Base-by-base conservation (phyloP, 2,113 vertebrate genomes). In the Xyrauchen texanus region DNA sequence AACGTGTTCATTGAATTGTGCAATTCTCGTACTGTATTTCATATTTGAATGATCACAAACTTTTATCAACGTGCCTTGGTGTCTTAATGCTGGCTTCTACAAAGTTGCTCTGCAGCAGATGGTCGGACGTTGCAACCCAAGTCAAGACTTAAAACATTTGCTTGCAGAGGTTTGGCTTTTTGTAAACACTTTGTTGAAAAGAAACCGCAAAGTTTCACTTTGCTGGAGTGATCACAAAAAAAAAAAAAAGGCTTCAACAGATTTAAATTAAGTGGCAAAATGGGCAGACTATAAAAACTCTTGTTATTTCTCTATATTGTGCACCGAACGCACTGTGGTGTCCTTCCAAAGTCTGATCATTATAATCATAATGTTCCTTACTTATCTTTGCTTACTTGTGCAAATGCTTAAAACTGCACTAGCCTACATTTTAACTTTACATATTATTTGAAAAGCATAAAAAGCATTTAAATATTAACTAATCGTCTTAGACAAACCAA, bases 271-370 rank as follows among this genome's bases (percentile, higher is more conserved):
- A 61, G 34, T 7, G 53, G 10, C 53, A 55, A 55, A 55, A 8
- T 5, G 15, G 8, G 55, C 58, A 51, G 15, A 11, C 58, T 62
- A 62, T 62, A 49, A 62, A 3, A 74, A 62, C 71, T 62, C 46
- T 46, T 63, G 71, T 74, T 74, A 74, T 63, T 62, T 51, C 15
- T n/a, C 9, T 51, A 13, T 11, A 74, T n/a, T 62, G 13, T 34
- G 10, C 51, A 44, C 16, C 53, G 53, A 5, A 10, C 4, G 45
- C 44, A 61, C 45, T 11, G 45, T 61, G 58, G 21, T 49, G 3
- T 45, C 2, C 12, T 3, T 8, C 34, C 4, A 15, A 57, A 5
- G n/a, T 6, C 4, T 7, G 42, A 55, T 9, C 0, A 15, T 6
- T 0, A 55, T 42, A 42, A 42, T 7, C 51, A n/a, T 44, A 57